Base-by-base conservation (phyloP, 2,797 vertebrate genomes). In the Gallinago stenura region DNA sequence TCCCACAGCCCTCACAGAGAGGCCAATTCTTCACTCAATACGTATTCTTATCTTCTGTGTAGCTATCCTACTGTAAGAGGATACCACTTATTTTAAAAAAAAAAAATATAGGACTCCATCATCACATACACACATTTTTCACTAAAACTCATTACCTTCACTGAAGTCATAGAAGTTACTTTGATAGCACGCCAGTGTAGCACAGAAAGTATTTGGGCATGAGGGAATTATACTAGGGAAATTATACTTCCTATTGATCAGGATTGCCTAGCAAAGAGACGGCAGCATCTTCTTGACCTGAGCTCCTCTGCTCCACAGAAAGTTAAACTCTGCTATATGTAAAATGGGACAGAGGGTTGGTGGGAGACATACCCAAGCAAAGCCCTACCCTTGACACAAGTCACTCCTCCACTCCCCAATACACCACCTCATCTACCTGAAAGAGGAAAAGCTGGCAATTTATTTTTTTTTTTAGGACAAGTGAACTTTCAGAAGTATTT, bases 321-420 rank as follows among this genome's bases (percentile, higher is more conserved):
- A 21, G 13, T 21, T 39, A 22, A 62, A 75, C 9, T 7, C 2
- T 33, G 7, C 14, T 19, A 2, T 4, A 3, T 7, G 2, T 7
- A 12, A 54, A 37, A 46, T 6, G 9, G 46, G 24, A 14, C 35
- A 17, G 26, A 17, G 6, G 37, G 25, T 2, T 28, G 18, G 50
- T 26, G 13, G 37, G 21, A 53, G 6, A 77, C 5, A 13, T 0
- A 5, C 17, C 33, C 14, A 15, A 1, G 14, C 54, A 82, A 68
- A 91, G n/a, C 24, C 41, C 46, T 25, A 19, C 17, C 60, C 58
- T 11, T 33, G 24, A 25, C 39, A 70, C 8, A 66, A 54, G 39
- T 17, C 33, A 21, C 21, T 45, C 18, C 43, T 33, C 37, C 17
- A 10, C 6, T 66, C 17, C 73, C 21, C 19, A 17, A 7, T 7